Evolutionary conservation across 2,797 vertebrate genomes (phyloP).

Genomic region (Silurus aristotelis): DNA sequence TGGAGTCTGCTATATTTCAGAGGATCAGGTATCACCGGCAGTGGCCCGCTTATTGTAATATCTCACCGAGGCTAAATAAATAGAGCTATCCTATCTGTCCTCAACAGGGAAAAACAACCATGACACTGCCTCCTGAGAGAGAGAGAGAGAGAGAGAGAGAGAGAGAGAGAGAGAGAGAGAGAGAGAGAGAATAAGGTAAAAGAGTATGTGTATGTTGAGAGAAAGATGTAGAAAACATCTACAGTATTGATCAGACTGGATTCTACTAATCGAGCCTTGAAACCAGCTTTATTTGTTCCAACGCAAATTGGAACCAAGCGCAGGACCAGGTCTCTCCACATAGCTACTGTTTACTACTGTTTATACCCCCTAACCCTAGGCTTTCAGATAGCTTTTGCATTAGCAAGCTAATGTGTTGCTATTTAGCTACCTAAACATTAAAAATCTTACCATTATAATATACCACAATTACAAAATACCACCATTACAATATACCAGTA

Average conservation of each 20-base stretch:
- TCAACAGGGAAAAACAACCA: slow-evolving; percentile 68
- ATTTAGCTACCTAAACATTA: no score
- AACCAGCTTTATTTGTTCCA: slow-evolving; percentile 29
- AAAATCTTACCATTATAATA: no score
- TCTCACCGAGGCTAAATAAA: slow-evolving; percentile 70
- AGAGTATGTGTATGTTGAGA: slow-evolving; percentile 21
- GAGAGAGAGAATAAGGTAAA: neutral
- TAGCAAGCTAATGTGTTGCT: no score
- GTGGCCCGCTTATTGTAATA: slow-evolving; percentile 73
- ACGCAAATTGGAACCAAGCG: neutral
- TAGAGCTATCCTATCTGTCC: slow-evolving; percentile 72
- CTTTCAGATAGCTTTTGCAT: no score
- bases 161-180: neutral
- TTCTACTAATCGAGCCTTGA: slow-evolving; percentile 44
- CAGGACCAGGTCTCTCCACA: neutral
- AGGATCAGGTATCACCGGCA: slow-evolving; percentile 69
- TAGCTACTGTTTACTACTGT: neutral
- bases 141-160: neutral
- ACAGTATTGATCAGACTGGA: slow-evolving; percentile 76
- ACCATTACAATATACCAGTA: no score
- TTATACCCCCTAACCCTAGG: no score
- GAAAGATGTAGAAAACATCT: slow-evolving; percentile 65
- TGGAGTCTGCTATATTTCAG: slow-evolving; percentile 66
- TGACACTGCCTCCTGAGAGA: slow-evolving; percentile 62
- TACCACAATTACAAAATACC: no score